These are phyloP conservation scores for Pseudomyrmex pallidus DNA, from an alignment of 1,140 invertebrate genomes.

Conservation along the genomic window DNA sequence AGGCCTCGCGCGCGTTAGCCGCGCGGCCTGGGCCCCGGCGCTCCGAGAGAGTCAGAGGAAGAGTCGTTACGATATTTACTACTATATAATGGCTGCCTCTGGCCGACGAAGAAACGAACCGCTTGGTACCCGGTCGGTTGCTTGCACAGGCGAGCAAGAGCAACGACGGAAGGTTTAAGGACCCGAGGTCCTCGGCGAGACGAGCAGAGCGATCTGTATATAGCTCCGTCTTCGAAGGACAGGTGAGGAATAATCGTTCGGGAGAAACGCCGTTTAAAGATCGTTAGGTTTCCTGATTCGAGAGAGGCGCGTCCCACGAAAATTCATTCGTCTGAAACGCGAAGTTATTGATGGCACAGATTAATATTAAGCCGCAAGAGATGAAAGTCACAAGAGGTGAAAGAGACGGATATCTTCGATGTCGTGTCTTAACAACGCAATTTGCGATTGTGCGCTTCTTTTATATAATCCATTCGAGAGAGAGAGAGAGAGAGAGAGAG, in stretches of 20 bases:
- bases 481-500: too few species aligned
- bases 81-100: constrained; percentile 84
- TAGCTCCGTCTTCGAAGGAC: constrained; percentile 26
- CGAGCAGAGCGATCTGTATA: neutral
- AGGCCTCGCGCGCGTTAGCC: constrained; percentile 71
- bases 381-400: too few species aligned
- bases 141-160: neutral
- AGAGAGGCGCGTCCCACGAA: neutral
- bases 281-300: constrained; percentile 17
- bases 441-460: constrained; percentile 1
- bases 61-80: constrained; percentile 85
- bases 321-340: too few species aligned
- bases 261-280: constrained; percentile 9
- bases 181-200: constrained; percentile 49
- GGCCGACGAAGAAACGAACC: constrained; percentile 74
- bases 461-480: too few species aligned
- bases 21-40: constrained; percentile 36
- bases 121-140: constrained; percentile 18
- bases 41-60: constrained; percentile 52
- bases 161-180: constrained; percentile 33
- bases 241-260: constrained; percentile 32
- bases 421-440: neutral
- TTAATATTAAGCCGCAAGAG: neutral
- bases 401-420: neutral
- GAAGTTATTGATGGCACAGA: neutral